Conservation (phyloP, 2,113 vertebrate genomes). For the Pollachius pollachius region DNA sequence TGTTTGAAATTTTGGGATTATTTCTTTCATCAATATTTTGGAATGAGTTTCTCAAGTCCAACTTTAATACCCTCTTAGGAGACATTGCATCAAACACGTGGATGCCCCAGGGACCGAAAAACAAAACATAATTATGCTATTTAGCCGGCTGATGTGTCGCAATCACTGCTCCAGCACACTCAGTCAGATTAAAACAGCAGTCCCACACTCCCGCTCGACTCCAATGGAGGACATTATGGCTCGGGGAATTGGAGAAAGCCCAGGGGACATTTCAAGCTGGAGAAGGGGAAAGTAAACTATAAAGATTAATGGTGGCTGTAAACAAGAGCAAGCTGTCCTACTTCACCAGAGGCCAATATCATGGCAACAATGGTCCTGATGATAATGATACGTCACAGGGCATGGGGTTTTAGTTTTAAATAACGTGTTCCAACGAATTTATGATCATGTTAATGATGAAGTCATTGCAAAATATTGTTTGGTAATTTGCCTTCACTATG, state of each 20-base stretch:
- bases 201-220: constrained; percentile 17
- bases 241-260: constrained; percentile 74
- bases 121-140: constrained; percentile 75
- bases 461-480: too few relatives aligned
- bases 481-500: not conserved
- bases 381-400: not conserved
- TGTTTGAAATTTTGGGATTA: too few relatives aligned
- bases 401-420: too few relatives aligned
- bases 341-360: constrained; percentile 40
- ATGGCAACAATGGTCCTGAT: not conserved
- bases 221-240: constrained; percentile 73
- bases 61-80: constrained; percentile 45
- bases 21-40: constrained; percentile 15
- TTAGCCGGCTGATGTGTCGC: constrained; percentile 68
- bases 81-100: constrained; percentile 59
- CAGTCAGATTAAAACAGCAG: constrained; percentile 73
- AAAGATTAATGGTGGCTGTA: constrained; percentile 75
- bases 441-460: too few relatives aligned
- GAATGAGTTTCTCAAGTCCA: constrained; percentile 52
- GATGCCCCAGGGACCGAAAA: constrained; percentile 54
- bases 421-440: too few relatives aligned
- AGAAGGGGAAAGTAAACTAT: constrained; percentile 74
- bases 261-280: constrained; percentile 72
- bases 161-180: constrained; percentile 61
- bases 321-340: constrained; percentile 61